These are phyloP conservation scores for Apis laboriosa DNA, from an alignment of 1,140 invertebrate genomes.

Conservation along the genomic window DNA sequence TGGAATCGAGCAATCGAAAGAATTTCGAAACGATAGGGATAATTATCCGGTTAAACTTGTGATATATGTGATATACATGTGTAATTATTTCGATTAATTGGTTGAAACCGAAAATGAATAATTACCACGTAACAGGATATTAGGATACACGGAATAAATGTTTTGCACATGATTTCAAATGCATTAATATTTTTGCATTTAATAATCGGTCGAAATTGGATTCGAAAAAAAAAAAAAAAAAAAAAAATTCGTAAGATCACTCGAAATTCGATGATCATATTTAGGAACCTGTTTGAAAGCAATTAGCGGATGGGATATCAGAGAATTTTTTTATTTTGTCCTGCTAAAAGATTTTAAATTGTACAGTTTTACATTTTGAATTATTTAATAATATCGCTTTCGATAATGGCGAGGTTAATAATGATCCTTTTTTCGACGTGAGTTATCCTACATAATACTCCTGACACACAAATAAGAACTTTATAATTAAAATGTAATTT, in stretches of 20 bases:
- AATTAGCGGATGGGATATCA: not conserved
- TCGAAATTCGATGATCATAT: not conserved
- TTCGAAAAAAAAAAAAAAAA: not conserved
- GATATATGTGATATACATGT: too few species aligned
- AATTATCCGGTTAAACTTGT: not conserved
- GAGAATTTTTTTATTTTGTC: not conserved
- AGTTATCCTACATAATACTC: not conserved
- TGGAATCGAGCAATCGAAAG: not conserved
- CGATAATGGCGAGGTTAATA: too few species aligned
- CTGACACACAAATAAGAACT: not conserved
- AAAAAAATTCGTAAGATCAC: not conserved
- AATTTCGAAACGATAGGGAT: not conserved
- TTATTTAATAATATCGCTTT: not conserved
- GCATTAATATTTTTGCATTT: too few species aligned
- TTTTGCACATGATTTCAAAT: not conserved
- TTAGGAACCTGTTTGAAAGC: not conserved
- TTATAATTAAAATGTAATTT: not conserved
- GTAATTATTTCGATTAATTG: constrained; percentile 3
- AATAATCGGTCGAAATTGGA: not conserved
- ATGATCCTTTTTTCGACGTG: not conserved
- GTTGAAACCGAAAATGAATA: constrained; percentile 1
- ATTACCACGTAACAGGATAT: not conserved
- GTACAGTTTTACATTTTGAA: not conserved
- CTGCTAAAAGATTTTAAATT: not conserved
- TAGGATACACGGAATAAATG: not conserved